Evolutionary conservation across 64 coral and sea anemone genomes (phyloP).

Genomic region (Pocillopora verrucosa): DNA sequence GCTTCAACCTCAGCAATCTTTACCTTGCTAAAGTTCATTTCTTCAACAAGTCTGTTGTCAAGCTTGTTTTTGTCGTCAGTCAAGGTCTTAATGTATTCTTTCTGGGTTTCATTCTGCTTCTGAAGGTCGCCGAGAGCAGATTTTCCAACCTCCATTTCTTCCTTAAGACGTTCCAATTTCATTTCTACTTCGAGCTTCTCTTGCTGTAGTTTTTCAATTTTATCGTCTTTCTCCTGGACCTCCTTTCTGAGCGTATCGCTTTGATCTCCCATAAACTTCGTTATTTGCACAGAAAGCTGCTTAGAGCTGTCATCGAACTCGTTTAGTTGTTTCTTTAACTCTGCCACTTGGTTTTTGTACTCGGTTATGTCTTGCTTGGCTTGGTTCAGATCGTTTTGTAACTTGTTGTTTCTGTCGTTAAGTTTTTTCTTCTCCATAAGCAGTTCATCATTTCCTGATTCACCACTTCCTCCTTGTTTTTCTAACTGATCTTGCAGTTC

Average conservation of each 20-base stretch:
- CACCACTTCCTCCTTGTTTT: background rate
- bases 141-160: slow-evolving; percentile 39
- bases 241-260: slow-evolving; percentile 52
- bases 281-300: slow-evolving; percentile 43
- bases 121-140: slow-evolving; percentile 1
- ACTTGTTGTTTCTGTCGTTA: slow-evolving; percentile 18
- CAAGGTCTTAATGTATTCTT: slow-evolving; percentile 20
- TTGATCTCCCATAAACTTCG: slow-evolving; percentile 41
- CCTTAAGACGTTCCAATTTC: slow-evolving; percentile 45
- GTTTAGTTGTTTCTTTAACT: background rate
- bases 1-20: slow-evolving; percentile 59
- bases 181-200: slow-evolving; percentile 47
- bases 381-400: slow-evolving; percentile 21
- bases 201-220: slow-evolving; percentile 34
- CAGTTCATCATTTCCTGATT: slow-evolving; percentile 12
- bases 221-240: slow-evolving; percentile 39
- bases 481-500: slow-evolving; percentile 36
- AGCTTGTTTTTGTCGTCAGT: slow-evolving; percentile 46
- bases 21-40: slow-evolving; percentile 44
- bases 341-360: slow-evolving; percentile 27
- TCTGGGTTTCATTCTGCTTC: slow-evolving; percentile 32
- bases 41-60: slow-evolving; percentile 51
- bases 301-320: slow-evolving; percentile 27
- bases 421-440: no score
- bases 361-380: slow-evolving; percentile 24